Evolutionary conservation across 2,113 vertebrate species (phyloP).

Genomic region (Chitala chitala): DNA sequence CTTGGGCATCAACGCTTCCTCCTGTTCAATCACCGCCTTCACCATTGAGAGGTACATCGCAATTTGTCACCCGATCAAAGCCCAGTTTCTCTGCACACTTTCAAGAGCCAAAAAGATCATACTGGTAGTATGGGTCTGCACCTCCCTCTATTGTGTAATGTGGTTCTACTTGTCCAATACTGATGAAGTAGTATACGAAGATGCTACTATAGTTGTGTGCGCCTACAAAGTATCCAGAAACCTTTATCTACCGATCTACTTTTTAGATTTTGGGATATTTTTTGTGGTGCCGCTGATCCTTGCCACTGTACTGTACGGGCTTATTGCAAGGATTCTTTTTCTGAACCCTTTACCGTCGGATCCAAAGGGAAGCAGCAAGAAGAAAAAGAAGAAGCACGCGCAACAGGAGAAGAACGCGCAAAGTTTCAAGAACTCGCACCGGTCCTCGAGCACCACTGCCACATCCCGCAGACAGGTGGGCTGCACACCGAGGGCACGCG

Average conservation of each 20-base stretch:
- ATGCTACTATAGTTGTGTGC: conserved; percentile 72
- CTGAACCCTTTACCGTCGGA: conserved; percentile 83
- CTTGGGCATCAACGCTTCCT: conserved; percentile 92
- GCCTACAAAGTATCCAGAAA: conserved; percentile 86
- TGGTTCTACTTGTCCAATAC: conserved; percentile 95
- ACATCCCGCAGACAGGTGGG: conserved; percentile 92
- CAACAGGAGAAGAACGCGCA: conserved; percentile 61
- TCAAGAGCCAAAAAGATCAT: conserved; percentile 95
- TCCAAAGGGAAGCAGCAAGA: conserved; percentile 73
- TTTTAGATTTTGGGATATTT: conserved; percentile 89
- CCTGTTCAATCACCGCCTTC: conserved; percentile 95
- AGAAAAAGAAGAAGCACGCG: conserved; percentile 66
- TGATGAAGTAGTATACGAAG: conserved; percentile 71
- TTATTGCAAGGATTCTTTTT: conserved; percentile 90
- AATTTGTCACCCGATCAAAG: conserved; percentile 95
- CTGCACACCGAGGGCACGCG: background rate
- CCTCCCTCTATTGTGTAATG: conserved; percentile 86
- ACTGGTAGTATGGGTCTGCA: conserved; percentile 87
- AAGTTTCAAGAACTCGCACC: conserved; percentile 66
- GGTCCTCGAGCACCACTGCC: conserved; percentile 74
- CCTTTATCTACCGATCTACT: conserved; percentile 90
- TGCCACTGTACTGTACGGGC: conserved; percentile 85
- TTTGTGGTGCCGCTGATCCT: conserved; percentile 87
- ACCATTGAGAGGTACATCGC: conserved; percentile 96
- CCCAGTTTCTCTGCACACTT: conserved; percentile 92